phyloP scores from a whole-genome alignment of 2,888 invertebrate genomes.

The Phortica magna region DNA sequence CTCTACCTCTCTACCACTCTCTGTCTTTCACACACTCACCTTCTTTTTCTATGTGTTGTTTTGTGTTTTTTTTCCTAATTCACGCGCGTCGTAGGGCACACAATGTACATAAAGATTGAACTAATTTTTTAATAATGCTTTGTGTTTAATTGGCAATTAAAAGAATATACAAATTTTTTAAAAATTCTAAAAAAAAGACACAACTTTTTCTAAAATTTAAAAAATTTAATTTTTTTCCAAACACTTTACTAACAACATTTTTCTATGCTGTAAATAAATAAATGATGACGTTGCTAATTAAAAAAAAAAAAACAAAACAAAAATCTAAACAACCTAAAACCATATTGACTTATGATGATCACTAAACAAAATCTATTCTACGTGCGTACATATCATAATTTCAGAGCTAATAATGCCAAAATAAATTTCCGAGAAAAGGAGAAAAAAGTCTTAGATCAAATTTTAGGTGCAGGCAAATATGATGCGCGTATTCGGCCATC shows the following conservation, averaged over 20 bases:
- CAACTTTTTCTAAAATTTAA: conserved; percentile 22
- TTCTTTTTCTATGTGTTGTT: neutral
- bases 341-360: conserved; percentile 21
- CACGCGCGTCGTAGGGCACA: neutral
- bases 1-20: neutral
- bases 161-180: neutral
- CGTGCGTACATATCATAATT: conserved; percentile 77
- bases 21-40: neutral
- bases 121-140: conserved; percentile 11
- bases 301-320: conserved; percentile 39
- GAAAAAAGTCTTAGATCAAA: conserved; percentile 95
- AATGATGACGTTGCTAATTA: conserved; percentile 26
- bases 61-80: neutral
- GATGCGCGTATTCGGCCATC: conserved; percentile 95
- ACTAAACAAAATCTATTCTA: conserved; percentile 63
- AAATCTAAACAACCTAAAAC: conserved; percentile 13
- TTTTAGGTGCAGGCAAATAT: conserved; percentile 93
- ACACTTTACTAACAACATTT: conserved; percentile 10
- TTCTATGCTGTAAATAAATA: conserved; percentile 34
- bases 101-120: conserved; percentile 5
- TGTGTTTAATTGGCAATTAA: conserved; percentile 31
- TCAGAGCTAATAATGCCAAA: conserved; percentile 88
- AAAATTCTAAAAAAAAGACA: conserved; percentile 4
- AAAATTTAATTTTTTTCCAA: conserved; percentile 29
- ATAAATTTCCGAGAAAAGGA: conserved; percentile 96